Evolutionary conservation across 2,888 invertebrate species (phyloP).

Genomic region (Machimus atricapillus): DNA sequence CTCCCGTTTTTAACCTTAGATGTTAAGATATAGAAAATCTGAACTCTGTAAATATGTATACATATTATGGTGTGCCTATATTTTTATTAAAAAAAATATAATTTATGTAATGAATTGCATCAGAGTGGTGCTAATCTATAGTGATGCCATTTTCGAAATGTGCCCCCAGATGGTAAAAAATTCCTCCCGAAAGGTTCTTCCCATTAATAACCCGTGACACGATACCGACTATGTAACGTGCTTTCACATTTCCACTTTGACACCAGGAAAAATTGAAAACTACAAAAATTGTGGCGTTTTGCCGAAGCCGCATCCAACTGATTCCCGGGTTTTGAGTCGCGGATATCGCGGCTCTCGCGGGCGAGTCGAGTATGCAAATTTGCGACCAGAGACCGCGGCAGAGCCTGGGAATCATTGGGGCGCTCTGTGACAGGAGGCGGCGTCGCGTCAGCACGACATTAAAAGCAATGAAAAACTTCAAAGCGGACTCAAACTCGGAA

Average conservation of each 20-base stretch:
- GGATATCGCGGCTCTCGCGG: not conserved
- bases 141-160: not conserved
- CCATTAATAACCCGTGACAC: not conserved
- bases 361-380: slow-evolving; percentile 26
- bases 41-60: too few species aligned
- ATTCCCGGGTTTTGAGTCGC: not conserved
- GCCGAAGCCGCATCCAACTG: not conserved
- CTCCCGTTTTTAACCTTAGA: too few species aligned
- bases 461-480: slow-evolving; percentile 36
- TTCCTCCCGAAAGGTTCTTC: not conserved
- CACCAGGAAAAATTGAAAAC: slow-evolving; percentile 13
- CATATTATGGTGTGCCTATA: too few species aligned
- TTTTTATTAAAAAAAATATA: too few species aligned
- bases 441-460: slow-evolving; percentile 34
- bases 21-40: too few species aligned
- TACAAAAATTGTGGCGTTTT: slow-evolving; percentile 1
- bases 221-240: not conserved
- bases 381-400: not conserved
- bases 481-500: not conserved
- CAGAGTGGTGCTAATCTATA: not conserved
- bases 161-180: not conserved
- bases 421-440: slow-evolving; percentile 29
- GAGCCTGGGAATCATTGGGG: slow-evolving; percentile 6
- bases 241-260: slow-evolving; percentile 1
- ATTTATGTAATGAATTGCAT: not conserved